Evolutionary conservation across 2,113 vertebrate genomes (phyloP), one percentile per base, ranked within the genome.

Genomic region (Silurus meridionalis): DNA sequence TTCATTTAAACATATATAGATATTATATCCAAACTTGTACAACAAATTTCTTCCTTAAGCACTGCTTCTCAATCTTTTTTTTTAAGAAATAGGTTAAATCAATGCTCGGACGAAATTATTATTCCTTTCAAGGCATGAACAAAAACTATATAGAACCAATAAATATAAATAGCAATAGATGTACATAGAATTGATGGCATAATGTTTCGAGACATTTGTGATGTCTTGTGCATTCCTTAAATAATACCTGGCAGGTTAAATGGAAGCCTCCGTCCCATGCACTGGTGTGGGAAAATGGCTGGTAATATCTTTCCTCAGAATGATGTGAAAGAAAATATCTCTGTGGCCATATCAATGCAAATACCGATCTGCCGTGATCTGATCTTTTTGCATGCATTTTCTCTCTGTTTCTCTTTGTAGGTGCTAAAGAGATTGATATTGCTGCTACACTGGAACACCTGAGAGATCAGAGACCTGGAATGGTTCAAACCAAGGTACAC

Each of bases 351-450:
- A 64, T n/a, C 23, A 64, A 7, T 28, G n/a, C 21, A 14, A 69
- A 69, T 15, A 37, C n/a, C 2, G 66, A 15, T 37, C 66, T 37
- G 37, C 37, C 37, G 37, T 37, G 37, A 37, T 37, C 37, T 37
- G 37, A 37, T 81, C 21, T 74, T 15, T 64, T 82, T 5, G 63
- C 50, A 6, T 37, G 25, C 21, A 75, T 52, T 21, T 14, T 5
- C 63, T 79, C 9, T 86, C 28, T 90, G 19, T 89, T 5, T 89
- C 52, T 82, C 10, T 77, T 75, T 89, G 17, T 95, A 99, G 98
- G 98, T 92, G 98, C 97, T 93, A 99, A 99, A 91, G 98, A 99
- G 95, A 97, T 99, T 90, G 98, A 99, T 93, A 99, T 99, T 83
- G 98, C 98, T 25, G 98, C 98, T 46, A 98, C 98, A 80, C 95